Evolutionary conservation across 2,113 vertebrate species (phyloP).

Genomic region (Coturnix japonica): DNA sequence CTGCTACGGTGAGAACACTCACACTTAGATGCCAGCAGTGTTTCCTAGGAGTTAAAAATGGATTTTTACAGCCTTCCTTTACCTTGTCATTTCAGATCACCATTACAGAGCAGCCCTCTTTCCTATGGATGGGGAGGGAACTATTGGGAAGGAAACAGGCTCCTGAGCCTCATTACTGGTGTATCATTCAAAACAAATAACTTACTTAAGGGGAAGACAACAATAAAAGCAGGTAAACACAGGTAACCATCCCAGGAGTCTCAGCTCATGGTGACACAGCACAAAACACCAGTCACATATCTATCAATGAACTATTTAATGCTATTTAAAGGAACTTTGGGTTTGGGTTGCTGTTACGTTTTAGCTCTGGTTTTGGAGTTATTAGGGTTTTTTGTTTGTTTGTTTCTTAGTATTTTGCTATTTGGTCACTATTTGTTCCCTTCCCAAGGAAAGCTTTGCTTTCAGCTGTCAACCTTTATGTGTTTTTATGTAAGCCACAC

Average conservation of each 20-base stretch:
- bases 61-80: not conserved
- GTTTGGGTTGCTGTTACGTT: not conserved
- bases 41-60: conserved; percentile 29
- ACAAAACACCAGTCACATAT: conserved; percentile 39
- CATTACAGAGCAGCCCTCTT: not conserved
- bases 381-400: not conserved
- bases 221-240: not conserved
- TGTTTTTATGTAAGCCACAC: not conserved
- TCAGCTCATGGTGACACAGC: conserved; percentile 43
- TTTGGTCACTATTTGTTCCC: conserved; percentile 12
- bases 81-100: not conserved
- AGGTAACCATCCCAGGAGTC: conserved; percentile 32
- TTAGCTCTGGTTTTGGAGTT: not conserved
- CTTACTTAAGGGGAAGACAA: not conserved
- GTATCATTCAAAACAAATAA: conserved; percentile 58
- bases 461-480: not conserved
- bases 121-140: not conserved
- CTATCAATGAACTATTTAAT: conserved; percentile 36
- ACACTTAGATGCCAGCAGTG: not conserved
- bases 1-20: not conserved
- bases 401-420: conserved; percentile 2
- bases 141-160: not conserved
- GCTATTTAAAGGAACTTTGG: conserved; percentile 21
- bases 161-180: not conserved
- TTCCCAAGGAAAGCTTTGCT: not conserved